Conservation (phyloP, 1,140 invertebrate species). For the Aphaenogaster floridana region DNA sequence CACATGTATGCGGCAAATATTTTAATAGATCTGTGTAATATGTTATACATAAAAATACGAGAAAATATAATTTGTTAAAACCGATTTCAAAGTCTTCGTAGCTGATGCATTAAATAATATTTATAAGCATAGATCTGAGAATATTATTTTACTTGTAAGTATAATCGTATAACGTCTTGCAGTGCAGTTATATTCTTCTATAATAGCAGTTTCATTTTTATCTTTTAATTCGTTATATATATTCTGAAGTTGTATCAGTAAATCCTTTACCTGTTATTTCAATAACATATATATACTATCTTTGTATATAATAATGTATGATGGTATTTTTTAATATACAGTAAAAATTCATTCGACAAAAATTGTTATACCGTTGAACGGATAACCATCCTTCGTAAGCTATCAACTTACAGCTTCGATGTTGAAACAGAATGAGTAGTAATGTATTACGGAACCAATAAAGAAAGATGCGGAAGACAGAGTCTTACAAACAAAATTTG, state of each 20-base stretch:
- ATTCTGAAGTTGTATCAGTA: neutral
- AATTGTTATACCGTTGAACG: neutral
- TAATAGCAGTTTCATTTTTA: slow-evolving; percentile 33
- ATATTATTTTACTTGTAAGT: slow-evolving; percentile 18
- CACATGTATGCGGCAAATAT: neutral
- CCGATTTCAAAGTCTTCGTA: neutral
- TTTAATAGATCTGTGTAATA: neutral
- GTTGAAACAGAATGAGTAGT: neutral
- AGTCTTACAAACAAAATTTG: neutral
- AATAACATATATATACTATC: neutral
- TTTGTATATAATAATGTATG: neutral
- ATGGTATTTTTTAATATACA: neutral
- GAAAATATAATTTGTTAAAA: neutral
- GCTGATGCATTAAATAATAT: neutral
- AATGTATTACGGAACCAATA: neutral
- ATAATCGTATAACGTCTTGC: neutral
- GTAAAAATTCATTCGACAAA: neutral
- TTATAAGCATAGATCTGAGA: neutral
- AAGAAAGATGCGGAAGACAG: neutral
- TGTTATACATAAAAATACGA: neutral
- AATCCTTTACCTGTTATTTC: neutral
- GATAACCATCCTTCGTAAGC: neutral
- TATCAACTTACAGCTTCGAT: slow-evolving; percentile 13
- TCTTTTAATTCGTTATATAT: slow-evolving; percentile 10
- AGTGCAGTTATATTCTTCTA: neutral